Percentiles rank a stretch among this genome's conserved stretches.
These are phyloP conservation scores for Sturmia bella DNA, from an alignment of 2,888 invertebrate genomes.

Conservation along the genomic window DNA sequence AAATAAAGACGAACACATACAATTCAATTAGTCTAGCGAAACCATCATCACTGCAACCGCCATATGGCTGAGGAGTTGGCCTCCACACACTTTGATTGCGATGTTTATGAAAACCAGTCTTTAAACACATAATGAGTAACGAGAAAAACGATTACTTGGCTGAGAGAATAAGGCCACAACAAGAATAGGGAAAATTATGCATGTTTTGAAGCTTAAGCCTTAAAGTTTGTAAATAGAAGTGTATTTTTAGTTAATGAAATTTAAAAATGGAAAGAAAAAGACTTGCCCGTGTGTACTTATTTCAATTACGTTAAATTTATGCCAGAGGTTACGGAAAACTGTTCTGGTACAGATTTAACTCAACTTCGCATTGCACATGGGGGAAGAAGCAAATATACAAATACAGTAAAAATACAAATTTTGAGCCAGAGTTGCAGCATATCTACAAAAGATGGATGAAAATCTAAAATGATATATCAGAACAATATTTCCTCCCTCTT, in stretches of 20 bases:
- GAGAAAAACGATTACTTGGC: conserved; percentile 18
- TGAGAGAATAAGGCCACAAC: conserved; percentile 13
- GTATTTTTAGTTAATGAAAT: not conserved
- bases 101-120: conserved; percentile 34
- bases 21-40: conserved; percentile 33
- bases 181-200: conserved; percentile 3
- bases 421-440: too few species aligned
- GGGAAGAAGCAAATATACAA: too few species aligned
- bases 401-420: too few species aligned
- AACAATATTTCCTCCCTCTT: too few species aligned
- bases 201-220: conserved; percentile 4
- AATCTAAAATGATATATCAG: too few species aligned
- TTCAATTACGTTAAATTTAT: too few species aligned
- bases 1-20: conserved; percentile 13
- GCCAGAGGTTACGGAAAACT: too few species aligned
- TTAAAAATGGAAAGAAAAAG: too few species aligned
- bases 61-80: conserved; percentile 41
- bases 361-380: too few species aligned
- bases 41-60: conserved; percentile 22
- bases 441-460: too few species aligned
- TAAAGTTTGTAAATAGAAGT: not conserved
- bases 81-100: conserved; percentile 22
- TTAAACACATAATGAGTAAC: conserved; percentile 12
- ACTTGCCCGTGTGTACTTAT: too few species aligned
- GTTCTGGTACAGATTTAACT: too few species aligned